Base-by-base conservation (phyloP, 2,888 invertebrate species). In the Leucoma salicis region DNA sequence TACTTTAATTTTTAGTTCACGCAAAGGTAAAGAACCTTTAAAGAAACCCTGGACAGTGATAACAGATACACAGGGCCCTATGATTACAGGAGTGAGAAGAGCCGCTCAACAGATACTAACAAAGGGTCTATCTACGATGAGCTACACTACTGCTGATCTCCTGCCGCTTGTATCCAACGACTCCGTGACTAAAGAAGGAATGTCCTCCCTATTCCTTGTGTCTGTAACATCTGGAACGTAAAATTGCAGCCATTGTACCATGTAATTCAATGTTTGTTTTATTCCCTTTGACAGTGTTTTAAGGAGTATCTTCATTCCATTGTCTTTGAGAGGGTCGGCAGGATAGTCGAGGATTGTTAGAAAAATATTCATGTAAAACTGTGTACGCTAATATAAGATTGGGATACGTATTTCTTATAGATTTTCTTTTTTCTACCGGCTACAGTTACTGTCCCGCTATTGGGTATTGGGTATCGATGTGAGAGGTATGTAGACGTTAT, bases 241-340 rank as follows among this genome's bases (percentile, higher is more conserved):
- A 67, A 70, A 68, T 66, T 62, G 66, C 35, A 58, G 38, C 36
- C 53, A 52, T 51, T 59, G 59, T 59, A 35, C 57, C 72, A 62
- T 67, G 57, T 66, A 64, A 71, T 66, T 59, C 60, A 42, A 55
- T 66, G 68, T 69, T 68, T 59, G 64, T 65, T 59, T 64, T 62
- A 60, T 49, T 62, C 57, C 29, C 58, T 49, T 58, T 57, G 58
- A 54, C 55, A 57, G 46, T 40, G 53, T 48, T 48, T 32, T 36
- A 35, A 39, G 39, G 24, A 15, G n/a, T 44, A 39, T 42, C 49
- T 34, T 38, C 37, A 39, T 29, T 14, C 35, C 6, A 25, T 14
- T 15, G 10, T 18, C 25, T 18, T 12, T 2, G 7, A 34, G 33
- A 16, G 32, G 24, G 27, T 7, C 3, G 13, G 32, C n/a, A 35